Base-by-base conservation (phyloP, 1,140 invertebrate species). In the Fopius arisanus region DNA sequence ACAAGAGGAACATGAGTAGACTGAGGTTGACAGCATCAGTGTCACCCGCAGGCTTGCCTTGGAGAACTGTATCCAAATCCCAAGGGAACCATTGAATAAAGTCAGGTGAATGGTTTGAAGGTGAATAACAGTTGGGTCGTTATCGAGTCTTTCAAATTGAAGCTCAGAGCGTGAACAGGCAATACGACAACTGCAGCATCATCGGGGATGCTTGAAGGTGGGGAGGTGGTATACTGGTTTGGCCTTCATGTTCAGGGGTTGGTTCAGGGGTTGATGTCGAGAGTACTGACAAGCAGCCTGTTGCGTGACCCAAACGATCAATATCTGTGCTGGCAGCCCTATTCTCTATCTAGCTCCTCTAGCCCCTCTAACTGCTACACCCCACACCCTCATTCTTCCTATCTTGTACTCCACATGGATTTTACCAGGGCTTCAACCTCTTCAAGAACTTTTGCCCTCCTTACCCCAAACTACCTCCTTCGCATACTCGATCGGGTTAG, bases 231-330 rank as follows among this genome's bases (percentile, higher is more conserved):
- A 7, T 59, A n/a, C 40, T 26, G 19, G 28, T 63, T 63, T 75
- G 69, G 62, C 48, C 70, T 68, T 74, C 54, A 74, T 31, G 67
- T 68, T 74, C 54, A 74, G 29, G 67, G 23, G 37, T 31, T 48
- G 16, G 65, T 6, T 12, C 70, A 59, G 54, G 23, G 33, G 26
- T 66, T 40, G 63, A 67, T 74, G 73, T 74, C 76, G 76, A 79
- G 78, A 71, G 70, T 74, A 78, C 77, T 81, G 80, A 82, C 79
- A 82, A 81, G 80, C 81, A 81, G 82, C 82, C 82, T 84, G 82
- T 84, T 84, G 82, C 82, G 82, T 84, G 81, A 82, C 81, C 28
- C 26, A 65, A 26, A 26, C 81, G 81, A 84, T 84, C 82, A 82
- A 84, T 84, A 84, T 83, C 79, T 80, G 67, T 77, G 75, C 75